Percentiles rank a stretch among this genome's conserved stretches.
These are phyloP conservation scores for Drosophila parvula DNA, from an alignment of 1,140 invertebrate genomes.

Conservation along the genomic window DNA sequence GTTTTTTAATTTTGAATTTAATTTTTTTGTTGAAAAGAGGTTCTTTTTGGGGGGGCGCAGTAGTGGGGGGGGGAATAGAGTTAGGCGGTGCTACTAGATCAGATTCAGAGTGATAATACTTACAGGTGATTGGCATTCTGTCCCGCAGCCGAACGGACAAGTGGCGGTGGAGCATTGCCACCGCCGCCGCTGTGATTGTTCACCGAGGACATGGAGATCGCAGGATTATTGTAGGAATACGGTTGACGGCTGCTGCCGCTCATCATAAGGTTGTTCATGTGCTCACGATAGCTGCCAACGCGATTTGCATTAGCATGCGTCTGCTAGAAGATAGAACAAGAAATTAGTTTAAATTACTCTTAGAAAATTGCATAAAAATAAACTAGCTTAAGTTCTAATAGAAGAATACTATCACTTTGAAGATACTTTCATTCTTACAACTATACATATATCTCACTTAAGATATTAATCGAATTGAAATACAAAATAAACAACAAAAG, in stretches of 20 bases:
- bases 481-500: too few species aligned
- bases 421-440: too few species aligned
- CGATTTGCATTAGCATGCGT: constrained; percentile 71
- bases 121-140: constrained; percentile 80
- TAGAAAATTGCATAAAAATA: too few species aligned
- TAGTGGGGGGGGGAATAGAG: constrained; percentile 8
- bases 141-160: constrained; percentile 78
- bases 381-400: too few species aligned
- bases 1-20: not conserved
- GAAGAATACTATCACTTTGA: too few species aligned
- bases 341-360: too few species aligned
- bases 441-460: too few species aligned
- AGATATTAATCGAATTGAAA: too few species aligned
- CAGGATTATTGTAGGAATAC: constrained; percentile 79
- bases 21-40: not conserved
- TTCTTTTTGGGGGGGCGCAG: constrained; percentile 19
- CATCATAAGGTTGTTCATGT: constrained; percentile 79
- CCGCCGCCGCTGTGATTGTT: constrained; percentile 73
- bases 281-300: constrained; percentile 72
- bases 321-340: constrained; percentile 53
- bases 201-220: constrained; percentile 82
- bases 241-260: constrained; percentile 70
- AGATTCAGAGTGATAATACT: constrained; percentile 36
- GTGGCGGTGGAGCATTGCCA: constrained; percentile 75
- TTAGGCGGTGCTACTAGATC: constrained; percentile 18